Evolutionary conservation across 2,113 vertebrate species (phyloP).

Genomic region (Mormyrus lacerda): DNA sequence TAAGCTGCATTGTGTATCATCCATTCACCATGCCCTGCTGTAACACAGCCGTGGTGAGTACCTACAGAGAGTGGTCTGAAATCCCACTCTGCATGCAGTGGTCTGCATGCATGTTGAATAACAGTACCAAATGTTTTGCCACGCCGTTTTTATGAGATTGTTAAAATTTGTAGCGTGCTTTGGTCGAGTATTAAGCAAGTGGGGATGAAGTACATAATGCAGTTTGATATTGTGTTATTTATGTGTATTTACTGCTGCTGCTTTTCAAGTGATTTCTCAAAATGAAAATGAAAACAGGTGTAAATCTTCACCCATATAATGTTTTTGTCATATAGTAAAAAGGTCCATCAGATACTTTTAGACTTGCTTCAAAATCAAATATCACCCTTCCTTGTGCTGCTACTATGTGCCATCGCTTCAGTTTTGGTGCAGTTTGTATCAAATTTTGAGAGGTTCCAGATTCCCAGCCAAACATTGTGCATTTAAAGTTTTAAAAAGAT

Average conservation of each 20-base stretch:
- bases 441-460: background rate
- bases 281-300: background rate
- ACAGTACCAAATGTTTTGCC: background rate
- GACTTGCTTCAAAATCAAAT: background rate
- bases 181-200: background rate
- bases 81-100: too few species aligned
- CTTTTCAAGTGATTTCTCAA: background rate
- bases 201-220: background rate
- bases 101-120: background rate
- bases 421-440: background rate
- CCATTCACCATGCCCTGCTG: too few species aligned
- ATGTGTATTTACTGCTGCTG: background rate
- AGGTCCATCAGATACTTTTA: background rate
- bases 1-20: too few species aligned
- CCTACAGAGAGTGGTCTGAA: too few species aligned
- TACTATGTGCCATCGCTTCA: background rate
- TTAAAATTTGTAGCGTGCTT: background rate
- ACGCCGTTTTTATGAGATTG: background rate
- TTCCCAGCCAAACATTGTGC: background rate
- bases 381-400: background rate
- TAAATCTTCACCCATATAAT: background rate
- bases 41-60: too few species aligned
- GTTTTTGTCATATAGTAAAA: background rate
- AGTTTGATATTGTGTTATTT: background rate
- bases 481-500: background rate